These are phyloP conservation scores for Fundulus diaphanus DNA, from an alignment of 2,797 vertebrate genomes.

Conservation along the genomic window DNA sequence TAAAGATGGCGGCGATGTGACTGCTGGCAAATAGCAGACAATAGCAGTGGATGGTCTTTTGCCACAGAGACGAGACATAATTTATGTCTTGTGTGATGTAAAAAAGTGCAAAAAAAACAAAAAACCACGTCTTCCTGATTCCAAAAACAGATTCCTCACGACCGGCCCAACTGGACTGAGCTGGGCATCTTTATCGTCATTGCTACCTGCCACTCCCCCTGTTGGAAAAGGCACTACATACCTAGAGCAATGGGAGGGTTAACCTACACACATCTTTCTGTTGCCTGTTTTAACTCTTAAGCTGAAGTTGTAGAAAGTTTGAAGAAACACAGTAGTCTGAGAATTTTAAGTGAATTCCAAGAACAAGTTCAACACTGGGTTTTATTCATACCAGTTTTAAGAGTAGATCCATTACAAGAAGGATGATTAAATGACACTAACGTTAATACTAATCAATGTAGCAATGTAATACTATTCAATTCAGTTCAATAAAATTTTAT, in stretches of 20 bases:
- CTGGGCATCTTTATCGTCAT: not conserved
- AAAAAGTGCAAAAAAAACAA: not conserved
- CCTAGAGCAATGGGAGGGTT: not conserved
- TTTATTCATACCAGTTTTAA: not conserved
- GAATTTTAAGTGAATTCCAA: not conserved
- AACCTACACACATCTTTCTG: not conserved
- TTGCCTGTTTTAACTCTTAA: not conserved
- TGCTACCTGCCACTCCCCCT: slow-evolving; percentile 1
- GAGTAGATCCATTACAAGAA: not conserved
- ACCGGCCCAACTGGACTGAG: slow-evolving; percentile 4
- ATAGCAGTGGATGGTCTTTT: not conserved
- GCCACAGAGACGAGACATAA: not conserved
- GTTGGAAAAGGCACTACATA: not conserved
- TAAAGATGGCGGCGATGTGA: not conserved
- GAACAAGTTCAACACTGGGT: not conserved
- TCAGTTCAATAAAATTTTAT: too few species aligned
- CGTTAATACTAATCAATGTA: not conserved
- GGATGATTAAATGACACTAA: not conserved
- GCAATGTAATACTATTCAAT: not conserved
- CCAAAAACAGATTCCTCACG: slow-evolving; percentile 33
- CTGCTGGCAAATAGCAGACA: slow-evolving; percentile 20
- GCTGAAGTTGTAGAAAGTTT: not conserved
- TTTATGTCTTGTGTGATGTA: not conserved
- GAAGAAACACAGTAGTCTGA: not conserved
- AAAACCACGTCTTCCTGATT: slow-evolving; percentile 46